Percentiles rank a stretch among this genome's conserved stretches.
Conservation (phyloP, 1,140 invertebrate species). For the Atopsyche davidsoni region DNA sequence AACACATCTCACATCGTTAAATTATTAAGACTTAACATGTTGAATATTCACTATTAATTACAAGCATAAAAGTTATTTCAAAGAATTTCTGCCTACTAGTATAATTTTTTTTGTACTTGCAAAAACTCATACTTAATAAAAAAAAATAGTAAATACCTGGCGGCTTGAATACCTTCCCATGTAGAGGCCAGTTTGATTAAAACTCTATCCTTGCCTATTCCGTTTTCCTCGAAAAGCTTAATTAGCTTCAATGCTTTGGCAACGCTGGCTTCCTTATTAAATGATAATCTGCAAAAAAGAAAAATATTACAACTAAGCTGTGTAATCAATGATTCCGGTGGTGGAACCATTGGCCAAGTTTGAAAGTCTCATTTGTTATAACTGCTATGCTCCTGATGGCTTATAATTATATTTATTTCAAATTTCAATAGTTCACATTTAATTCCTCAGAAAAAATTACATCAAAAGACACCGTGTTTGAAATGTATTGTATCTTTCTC, state of each 20-base stretch:
- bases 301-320: constrained; percentile 14
- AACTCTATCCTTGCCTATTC: constrained; percentile 87
- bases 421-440: too few species aligned
- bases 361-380: neutral
- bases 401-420: too few species aligned
- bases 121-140: constrained; percentile 6
- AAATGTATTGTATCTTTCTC: too few species aligned
- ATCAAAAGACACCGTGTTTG: too few species aligned
- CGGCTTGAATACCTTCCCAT: constrained; percentile 99
- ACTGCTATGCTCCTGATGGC: neutral
- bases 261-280: constrained; percentile 88
- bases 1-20: too few species aligned
- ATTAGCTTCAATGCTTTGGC: constrained; percentile 86
- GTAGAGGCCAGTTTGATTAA: constrained; percentile 96
- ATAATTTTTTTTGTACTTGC: too few species aligned
- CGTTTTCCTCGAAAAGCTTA: constrained; percentile 80
- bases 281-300: constrained; percentile 71
- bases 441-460: too few species aligned
- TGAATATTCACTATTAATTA: too few species aligned
- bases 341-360: neutral
- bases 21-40: too few species aligned
- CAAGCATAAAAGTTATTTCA: too few species aligned
- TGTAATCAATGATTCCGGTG: neutral
- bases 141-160: constrained; percentile 61
- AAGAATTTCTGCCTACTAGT: too few species aligned